phyloP scores from a whole-genome alignment of 2,888 invertebrate genomes.

The Corythucha ciliata region DNA sequence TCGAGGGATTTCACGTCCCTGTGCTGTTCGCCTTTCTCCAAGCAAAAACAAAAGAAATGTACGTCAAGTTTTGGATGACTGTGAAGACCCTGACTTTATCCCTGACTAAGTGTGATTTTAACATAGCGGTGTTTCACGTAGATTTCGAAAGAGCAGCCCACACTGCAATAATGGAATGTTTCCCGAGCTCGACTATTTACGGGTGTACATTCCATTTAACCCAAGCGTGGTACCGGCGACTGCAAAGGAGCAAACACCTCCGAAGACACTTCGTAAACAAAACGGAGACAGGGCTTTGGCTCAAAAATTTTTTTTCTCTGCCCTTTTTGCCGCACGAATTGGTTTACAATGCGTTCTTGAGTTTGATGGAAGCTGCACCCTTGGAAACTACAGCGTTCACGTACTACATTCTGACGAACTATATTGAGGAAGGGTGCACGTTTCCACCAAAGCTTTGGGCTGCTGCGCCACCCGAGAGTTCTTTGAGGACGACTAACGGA shows the following conservation, averaged over 20 bases:
- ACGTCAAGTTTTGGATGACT: no score
- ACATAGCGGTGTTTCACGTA: not conserved
- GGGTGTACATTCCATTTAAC: not conserved
- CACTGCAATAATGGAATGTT: not conserved
- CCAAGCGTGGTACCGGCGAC: conserved; percentile 1
- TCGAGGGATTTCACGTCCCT: no score
- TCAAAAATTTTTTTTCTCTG: conserved; percentile 4
- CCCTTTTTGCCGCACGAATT: no score
- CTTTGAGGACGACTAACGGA: conserved; percentile 6
- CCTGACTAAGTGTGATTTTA: not conserved
- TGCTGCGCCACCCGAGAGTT: conserved; percentile 4
- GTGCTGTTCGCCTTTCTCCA: no score
- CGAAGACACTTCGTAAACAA: not conserved
- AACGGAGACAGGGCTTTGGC: conserved; percentile 7
- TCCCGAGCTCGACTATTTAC: not conserved
- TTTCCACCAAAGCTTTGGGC: conserved; percentile 5
- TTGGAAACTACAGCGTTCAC: conserved; percentile 3
- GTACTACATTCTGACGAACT: conserved; percentile 7
- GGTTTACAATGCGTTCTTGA: conserved; percentile 2
- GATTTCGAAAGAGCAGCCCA: conserved; percentile 4
- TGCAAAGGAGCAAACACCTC: conserved; percentile 10
- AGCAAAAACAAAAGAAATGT: no score
- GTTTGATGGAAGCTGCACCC: no score
- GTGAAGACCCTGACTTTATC: no score
- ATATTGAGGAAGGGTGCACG: conserved; percentile 2